Conservation (phyloP, 2,888 invertebrate genomes). For the Andrena minutula region DNA sequence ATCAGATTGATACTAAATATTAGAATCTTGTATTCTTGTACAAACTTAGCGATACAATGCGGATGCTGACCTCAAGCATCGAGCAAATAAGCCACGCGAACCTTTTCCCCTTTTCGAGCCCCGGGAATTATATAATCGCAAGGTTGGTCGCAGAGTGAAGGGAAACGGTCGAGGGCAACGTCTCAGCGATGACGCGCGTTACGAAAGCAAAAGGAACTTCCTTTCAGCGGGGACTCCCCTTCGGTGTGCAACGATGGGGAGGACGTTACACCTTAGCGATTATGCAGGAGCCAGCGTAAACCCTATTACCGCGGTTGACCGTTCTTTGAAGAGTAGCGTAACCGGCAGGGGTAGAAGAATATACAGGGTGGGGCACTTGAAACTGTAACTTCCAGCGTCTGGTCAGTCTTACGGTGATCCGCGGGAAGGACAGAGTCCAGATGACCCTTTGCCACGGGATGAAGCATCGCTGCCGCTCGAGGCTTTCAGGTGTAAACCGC, state of each 20-base stretch:
- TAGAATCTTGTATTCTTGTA: no score
- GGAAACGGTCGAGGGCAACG: constrained; percentile 9
- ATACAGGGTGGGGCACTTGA: background rate
- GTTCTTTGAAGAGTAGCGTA: constrained; percentile 34
- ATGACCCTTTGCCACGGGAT: background rate
- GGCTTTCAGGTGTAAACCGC: background rate
- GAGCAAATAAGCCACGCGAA: background rate
- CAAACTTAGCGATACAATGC: no score
- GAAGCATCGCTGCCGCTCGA: background rate
- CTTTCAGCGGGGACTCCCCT: constrained; percentile 4
- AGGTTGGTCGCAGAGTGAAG: background rate
- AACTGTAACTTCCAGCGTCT: constrained; percentile 18
- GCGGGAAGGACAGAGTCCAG: background rate
- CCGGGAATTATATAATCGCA: background rate
- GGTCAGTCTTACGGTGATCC: background rate
- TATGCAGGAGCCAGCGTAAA: constrained; percentile 31
- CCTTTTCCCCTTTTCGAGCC: background rate
- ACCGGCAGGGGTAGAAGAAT: constrained; percentile 21
- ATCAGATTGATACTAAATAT: no score
- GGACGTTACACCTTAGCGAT: constrained; percentile 42
- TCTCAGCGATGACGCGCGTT: constrained; percentile 15
- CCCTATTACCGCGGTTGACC: constrained; percentile 56
- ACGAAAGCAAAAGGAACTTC: constrained; percentile 26
- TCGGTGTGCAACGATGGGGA: constrained; percentile 11
- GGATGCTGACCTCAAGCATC: background rate